Conservation (phyloP, 2,888 invertebrate species). For the Brenthis daphne region DNA sequence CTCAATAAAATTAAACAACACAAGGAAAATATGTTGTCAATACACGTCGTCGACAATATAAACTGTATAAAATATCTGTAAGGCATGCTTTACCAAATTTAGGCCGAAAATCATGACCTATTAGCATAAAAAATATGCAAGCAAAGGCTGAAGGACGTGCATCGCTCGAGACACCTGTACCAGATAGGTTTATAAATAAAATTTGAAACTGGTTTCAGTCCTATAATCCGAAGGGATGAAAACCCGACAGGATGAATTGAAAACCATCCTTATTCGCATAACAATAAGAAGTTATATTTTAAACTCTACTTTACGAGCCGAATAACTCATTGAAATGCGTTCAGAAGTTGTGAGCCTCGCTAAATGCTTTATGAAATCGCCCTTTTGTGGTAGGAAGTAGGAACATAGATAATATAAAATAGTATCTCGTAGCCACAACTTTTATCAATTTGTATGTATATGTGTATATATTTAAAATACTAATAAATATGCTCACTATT, state of each 20-base stretch:
- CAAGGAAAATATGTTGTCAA: neutral
- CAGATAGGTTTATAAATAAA: conserved; percentile 38
- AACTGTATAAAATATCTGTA: neutral
- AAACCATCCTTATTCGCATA: conserved; percentile 8
- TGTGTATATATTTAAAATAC: too few relatives aligned
- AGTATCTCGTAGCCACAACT: neutral
- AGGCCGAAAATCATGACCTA: conserved; percentile 33
- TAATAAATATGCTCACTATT: too few relatives aligned
- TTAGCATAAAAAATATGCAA: conserved; percentile 35
- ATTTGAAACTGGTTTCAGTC: conserved; percentile 32
- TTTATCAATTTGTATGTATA: neutral
- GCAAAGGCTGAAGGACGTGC: conserved; percentile 28
- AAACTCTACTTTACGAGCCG: neutral
- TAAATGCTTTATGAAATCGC: conserved; percentile 10
- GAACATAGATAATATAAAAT: neutral
- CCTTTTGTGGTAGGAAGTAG: neutral
- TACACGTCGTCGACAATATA: neutral
- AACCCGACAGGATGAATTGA: neutral
- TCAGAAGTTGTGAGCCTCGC: conserved; percentile 2
- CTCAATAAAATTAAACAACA: neutral
- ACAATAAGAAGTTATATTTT: conserved; percentile 10
- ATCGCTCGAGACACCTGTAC: conserved; percentile 33
- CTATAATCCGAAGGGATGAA: conserved; percentile 26
- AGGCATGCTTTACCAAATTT: conserved; percentile 18
- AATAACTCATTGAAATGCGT: conserved; percentile 8